Conservation (phyloP, 2,113 vertebrate genomes). For the Cathartes aura region DNA sequence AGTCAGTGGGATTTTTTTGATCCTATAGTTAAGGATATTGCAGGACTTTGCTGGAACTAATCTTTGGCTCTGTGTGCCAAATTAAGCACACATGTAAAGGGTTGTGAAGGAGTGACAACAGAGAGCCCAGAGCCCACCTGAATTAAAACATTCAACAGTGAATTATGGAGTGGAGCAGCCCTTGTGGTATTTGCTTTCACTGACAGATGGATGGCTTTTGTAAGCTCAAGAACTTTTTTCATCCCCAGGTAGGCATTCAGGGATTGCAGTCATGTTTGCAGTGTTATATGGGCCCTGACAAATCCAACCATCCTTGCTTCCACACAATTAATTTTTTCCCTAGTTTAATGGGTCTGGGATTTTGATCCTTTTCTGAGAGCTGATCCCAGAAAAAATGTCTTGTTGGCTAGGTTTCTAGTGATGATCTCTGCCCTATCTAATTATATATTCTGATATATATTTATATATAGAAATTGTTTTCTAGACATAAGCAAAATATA, state of each 20-base stretch:
- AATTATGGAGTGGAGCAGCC: not conserved
- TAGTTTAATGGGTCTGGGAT: not conserved
- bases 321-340: not conserved
- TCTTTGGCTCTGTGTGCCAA: not conserved
- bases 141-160: not conserved
- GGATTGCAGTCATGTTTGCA: not conserved
- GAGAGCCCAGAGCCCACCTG: not conserved
- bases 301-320: not conserved
- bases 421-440: not conserved
- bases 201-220: not conserved
- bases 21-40: not conserved
- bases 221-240: not conserved
- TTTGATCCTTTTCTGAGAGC: not conserved
- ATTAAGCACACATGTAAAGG: not conserved
- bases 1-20: constrained; percentile 1
- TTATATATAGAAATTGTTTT: not conserved
- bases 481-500: not conserved
- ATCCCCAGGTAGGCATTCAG: not conserved
- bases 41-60: not conserved
- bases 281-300: not conserved
- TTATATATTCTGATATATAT: not conserved
- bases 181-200: not conserved
- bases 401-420: not conserved
- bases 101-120: not conserved
- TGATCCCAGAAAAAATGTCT: not conserved